A percentile compares a stretch with the other conserved stretches of the same genome.
Evolutionary conservation across 2,888 invertebrate genomes (phyloP).

Genomic region (Cerastoderma edule): DNA sequence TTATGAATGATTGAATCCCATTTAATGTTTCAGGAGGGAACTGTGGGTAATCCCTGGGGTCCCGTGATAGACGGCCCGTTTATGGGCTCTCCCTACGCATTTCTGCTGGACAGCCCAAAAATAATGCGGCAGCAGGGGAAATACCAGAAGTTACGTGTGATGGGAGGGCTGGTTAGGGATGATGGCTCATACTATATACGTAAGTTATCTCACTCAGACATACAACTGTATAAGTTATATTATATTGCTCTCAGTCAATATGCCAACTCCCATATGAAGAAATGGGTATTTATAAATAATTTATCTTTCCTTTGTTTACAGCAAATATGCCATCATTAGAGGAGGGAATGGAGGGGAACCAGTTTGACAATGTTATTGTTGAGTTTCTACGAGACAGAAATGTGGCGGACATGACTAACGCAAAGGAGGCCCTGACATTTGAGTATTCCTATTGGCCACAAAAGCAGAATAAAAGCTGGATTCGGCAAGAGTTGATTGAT

Average conservation of each 20-base stretch:
- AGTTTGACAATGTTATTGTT: conserved; percentile 75
- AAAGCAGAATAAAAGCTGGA: conserved; percentile 79
- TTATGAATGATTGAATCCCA: background rate
- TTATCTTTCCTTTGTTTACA: too few species aligned
- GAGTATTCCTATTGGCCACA: conserved; percentile 84
- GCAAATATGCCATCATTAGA: conserved; percentile 74
- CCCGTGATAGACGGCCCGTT: conserved; percentile 81
- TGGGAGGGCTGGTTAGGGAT: conserved; percentile 80
- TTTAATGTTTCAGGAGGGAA: conserved; percentile 66
- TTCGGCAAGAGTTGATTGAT: conserved; percentile 79
- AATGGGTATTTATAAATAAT: too few species aligned
- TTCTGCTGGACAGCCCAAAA: conserved; percentile 78
- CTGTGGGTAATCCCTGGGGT: conserved; percentile 81
- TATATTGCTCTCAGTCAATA: too few species aligned
- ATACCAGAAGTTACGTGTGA: conserved; percentile 75
- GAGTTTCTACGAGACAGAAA: conserved; percentile 76
- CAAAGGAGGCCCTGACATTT: conserved; percentile 79
- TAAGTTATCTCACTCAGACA: too few species aligned
- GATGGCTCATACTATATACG: conserved; percentile 82
- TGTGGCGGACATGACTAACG: conserved; percentile 70
- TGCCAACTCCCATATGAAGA: too few species aligned
- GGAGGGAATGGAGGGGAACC: conserved; percentile 68
- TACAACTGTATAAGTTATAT: too few species aligned
- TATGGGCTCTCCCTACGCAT: conserved; percentile 71
- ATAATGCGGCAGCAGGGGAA: conserved; percentile 75